Evolutionary conservation across 2,797 vertebrate genomes (phyloP).

Genomic region (Monodelphis domestica): DNA sequence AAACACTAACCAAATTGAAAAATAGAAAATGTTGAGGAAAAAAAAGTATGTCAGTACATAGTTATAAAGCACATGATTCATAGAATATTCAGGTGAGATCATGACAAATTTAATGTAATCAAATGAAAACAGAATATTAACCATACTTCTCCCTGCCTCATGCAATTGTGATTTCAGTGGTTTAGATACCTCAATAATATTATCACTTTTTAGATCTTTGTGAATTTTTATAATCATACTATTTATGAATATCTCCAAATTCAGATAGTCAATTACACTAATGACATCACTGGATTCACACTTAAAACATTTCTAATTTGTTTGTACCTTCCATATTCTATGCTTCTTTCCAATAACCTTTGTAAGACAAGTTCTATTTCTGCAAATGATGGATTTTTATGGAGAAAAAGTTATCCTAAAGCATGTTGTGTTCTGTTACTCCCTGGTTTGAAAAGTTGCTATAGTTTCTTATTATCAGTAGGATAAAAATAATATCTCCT

Average conservation of each 20-base stretch:
- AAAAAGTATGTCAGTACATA: fast-evolving
- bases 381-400: too few relatives aligned
- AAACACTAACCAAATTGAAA: neutral
- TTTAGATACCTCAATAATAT: neutral
- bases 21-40: neutral
- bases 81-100: neutral
- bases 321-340: neutral
- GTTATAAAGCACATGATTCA: neutral
- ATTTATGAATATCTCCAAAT: neutral
- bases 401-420: too few relatives aligned
- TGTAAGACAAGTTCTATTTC: too few relatives aligned
- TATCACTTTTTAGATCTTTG: neutral
- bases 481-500: neutral
- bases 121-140: neutral
- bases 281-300: neutral
- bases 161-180: neutral
- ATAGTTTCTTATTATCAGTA: too few relatives aligned
- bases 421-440: too few relatives aligned
- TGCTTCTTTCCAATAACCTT: neutral
- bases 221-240: neutral
- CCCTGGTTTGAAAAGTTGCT: too few relatives aligned
- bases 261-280: too few relatives aligned
- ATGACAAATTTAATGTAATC: neutral
- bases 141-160: neutral
- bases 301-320: neutral